Base-by-base conservation (phyloP, 2,888 invertebrate genomes). In the Pycnomerus fuliginosus region DNA sequence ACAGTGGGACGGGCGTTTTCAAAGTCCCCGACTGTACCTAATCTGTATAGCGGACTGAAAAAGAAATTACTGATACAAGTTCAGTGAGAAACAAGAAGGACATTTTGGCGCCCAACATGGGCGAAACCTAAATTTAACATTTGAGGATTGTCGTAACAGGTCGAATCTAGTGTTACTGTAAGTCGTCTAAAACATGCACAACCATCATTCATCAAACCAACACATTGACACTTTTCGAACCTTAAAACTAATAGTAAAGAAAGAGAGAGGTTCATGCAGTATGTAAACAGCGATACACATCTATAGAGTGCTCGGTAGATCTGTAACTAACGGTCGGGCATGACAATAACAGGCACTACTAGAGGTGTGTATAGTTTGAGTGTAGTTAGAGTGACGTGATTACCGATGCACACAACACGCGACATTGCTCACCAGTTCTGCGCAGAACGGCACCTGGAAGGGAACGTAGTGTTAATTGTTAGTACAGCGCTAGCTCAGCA, bases 401-500 rank as follows among this genome's bases (percentile, higher is more conserved):
- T 89, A 89, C 88, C 89, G 89, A 88, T 87, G 88, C 87, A 88
- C 87, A 88, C 87, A 88, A 87, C 87, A 87, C 87, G 88, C 88
- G 85, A 84, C 84, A 88, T 88, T 88, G 88, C 88, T 89, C 88
- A 89, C 88, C 87, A 87, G 84, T 84, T 87, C 87, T 83, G 87
- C 88, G 84, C 89, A 89, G 85, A 85, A 87, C 82, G 87, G 88
- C 84, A 88, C 88, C 89, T 89, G 87, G 78, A 74, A 74, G 73
- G 74, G 74, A 75, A 76, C 70, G 69, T 63, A 74, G 71, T 74
- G 74, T 75, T 75, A 75, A 70, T 71, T 72, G 73, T 72, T 73
- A 74, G 72, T 73, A 68, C 62, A 57, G 70, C 70, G n/a, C 69
- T 71, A 71, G 71, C 70, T 64, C 65, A 64, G 64, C 64, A 64